Evolutionary conservation across 37 sponge, comb jelly and placozoan species (phyloP), one percentile per base, ranked within the genome.

Genomic region (Beroe ovata): DNA sequence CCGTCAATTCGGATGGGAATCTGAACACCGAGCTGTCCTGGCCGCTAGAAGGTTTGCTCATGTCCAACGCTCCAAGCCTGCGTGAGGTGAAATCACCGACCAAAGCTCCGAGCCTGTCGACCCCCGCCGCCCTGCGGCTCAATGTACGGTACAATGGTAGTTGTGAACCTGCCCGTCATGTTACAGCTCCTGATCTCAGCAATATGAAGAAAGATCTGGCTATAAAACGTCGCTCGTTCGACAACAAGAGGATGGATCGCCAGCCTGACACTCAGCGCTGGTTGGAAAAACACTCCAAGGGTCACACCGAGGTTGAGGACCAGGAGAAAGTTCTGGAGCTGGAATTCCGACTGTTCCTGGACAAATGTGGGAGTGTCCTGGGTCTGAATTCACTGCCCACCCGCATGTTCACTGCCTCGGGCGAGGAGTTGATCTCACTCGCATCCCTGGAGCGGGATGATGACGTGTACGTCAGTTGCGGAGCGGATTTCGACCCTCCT

Each of bases 201-300:
- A 77, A 77, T 29, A 77, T 77, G 84, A 77, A 77, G 54, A 77
- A 77, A 23, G 84, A 77, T 26, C 84, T 77, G 25, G 84, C 84
- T 23, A 77, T 77, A 2, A 77, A 77, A 77, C 84, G 84, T 1
- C 69, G 69, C 18, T 66, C 69, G 14, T 14, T 66, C 18, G 69
- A 66, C 16, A 2, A 28, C 29, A 39, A 42, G n/a, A 16, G 20
- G 38, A 23, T 8, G 38, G 84, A 77, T 26, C 41, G 84, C 1
- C 84, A 77, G 33, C 84, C 84, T 1, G 84, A 77, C 47, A 77
- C 84, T 23, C 54, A 77, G 28, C 84, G 84, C 6, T 77, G 84
- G 84, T 54, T 77, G 8, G 84, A 77, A 22, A 39, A 42, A 25
- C 47, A 77, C 84, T 77, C 84, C 38, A 77, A 77, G 25, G 69